These are phyloP conservation scores for Rhynchophorus ferrugineus DNA, from an alignment of 1,140 invertebrate species.

Conservation along the genomic window DNA sequence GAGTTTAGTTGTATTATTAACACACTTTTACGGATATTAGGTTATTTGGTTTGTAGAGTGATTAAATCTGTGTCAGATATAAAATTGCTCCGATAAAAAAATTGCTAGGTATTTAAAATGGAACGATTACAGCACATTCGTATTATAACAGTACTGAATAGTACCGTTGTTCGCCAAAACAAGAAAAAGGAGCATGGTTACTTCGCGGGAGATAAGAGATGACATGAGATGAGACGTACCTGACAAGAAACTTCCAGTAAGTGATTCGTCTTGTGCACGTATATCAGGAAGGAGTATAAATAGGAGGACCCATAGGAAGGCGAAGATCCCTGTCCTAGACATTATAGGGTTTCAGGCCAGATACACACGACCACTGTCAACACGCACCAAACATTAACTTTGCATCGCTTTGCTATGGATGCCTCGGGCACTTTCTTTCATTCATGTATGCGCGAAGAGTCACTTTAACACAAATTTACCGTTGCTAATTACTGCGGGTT, in stretches of 20 bases:
- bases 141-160: constrained; percentile 25
- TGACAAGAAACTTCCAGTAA: constrained; percentile 69
- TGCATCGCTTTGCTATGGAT: constrained; percentile 28
- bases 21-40: too few species aligned
- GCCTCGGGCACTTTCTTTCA: constrained; percentile 22
- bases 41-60: too few species aligned
- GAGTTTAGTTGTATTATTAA: too few species aligned
- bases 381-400: constrained; percentile 25
- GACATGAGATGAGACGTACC: constrained; percentile 44
- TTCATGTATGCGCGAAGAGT: constrained; percentile 28
- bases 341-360: constrained; percentile 23
- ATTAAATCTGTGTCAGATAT: background rate
- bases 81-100: background rate
- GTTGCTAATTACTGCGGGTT: constrained; percentile 27
- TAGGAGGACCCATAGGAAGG: constrained; percentile 22
- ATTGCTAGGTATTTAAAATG: background rate
- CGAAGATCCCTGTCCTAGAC: constrained; percentile 27
- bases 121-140: constrained; percentile 16
- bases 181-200: constrained; percentile 15
- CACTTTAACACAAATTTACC: constrained; percentile 35
- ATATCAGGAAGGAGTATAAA: constrained; percentile 20
- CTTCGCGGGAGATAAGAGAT: constrained; percentile 8
- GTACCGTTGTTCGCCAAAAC: constrained; percentile 26
- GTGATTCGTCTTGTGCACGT: constrained; percentile 60
- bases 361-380: constrained; percentile 29